Conservation (phyloP, 2,888 invertebrate genomes). For the Stratiomys singularior region DNA sequence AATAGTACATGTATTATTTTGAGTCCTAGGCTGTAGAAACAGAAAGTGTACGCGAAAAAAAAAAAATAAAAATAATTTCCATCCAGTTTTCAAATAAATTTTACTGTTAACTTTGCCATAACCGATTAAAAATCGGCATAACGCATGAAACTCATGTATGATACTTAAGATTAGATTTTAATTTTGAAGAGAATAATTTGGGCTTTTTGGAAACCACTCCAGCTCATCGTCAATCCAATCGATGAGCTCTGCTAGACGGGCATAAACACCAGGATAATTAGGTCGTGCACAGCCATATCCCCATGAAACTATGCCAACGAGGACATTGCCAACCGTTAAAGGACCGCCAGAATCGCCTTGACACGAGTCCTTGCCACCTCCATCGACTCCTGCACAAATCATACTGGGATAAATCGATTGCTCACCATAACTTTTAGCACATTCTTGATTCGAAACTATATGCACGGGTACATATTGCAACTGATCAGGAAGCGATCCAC, state of each 20-base stretch:
- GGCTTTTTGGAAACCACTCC: no score
- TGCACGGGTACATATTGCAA: slow-evolving; percentile 58
- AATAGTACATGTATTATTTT: no score
- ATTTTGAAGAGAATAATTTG: no score
- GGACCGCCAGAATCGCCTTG: slow-evolving; percentile 63
- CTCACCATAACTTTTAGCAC: slow-evolving; percentile 54
- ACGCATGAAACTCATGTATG: no score
- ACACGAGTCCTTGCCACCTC: slow-evolving; percentile 60
- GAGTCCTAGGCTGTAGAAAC: no score
- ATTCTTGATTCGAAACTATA: slow-evolving; percentile 55
- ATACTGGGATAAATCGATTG: slow-evolving; percentile 56
- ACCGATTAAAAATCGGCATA: no score
- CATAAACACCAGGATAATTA: slow-evolving; percentile 55
- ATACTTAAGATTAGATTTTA: no score
- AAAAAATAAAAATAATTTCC: no score
- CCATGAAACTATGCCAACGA: slow-evolving; percentile 62
- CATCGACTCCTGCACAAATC: slow-evolving; percentile 59
- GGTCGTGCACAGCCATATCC: slow-evolving; percentile 58
- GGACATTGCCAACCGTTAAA: slow-evolving; percentile 54
- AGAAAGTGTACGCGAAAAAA: no score
- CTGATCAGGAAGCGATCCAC: slow-evolving; percentile 51
- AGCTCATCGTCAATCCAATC: slow-evolving; percentile 13
- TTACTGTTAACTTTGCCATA: no score
- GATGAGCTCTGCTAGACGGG: neutral
- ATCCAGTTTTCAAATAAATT: no score